phyloP scores from a whole-genome alignment of 2,797 vertebrate species.

The Chelon labrosus region DNA sequence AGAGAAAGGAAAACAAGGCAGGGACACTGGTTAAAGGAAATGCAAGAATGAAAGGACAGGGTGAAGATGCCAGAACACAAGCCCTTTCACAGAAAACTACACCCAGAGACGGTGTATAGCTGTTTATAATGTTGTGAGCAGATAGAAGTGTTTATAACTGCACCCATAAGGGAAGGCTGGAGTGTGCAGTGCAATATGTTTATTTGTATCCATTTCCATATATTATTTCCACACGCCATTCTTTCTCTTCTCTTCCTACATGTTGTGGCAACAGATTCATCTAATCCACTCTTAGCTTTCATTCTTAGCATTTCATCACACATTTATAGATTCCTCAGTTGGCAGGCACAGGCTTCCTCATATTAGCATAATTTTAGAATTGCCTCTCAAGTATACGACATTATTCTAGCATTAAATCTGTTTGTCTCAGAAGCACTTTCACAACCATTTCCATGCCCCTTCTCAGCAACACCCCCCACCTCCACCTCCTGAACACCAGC shows the following conservation, averaged over 20 bases:
- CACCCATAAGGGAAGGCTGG: too few species aligned
- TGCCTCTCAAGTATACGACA: constrained; percentile 35
- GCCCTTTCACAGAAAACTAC: too few species aligned
- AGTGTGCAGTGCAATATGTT: background rate
- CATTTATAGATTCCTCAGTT: constrained; percentile 31
- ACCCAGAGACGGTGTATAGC: too few species aligned
- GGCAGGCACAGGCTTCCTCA: constrained; percentile 5
- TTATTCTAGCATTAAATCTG: constrained; percentile 52
- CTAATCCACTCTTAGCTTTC: constrained; percentile 11
- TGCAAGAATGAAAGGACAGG: background rate
- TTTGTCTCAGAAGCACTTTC: constrained; percentile 42
- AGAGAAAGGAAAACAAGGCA: constrained; percentile 39
- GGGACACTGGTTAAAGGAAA: constrained; percentile 31
- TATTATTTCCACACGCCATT: background rate
- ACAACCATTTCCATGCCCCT: constrained; percentile 10
- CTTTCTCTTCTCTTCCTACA: background rate
- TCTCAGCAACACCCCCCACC: background rate
- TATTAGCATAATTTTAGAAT: constrained; percentile 32
- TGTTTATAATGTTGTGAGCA: too few species aligned
- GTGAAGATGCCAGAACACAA: background rate
- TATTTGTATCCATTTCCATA: background rate
- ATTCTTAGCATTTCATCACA: constrained; percentile 22
- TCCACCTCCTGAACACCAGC: constrained; percentile 45
- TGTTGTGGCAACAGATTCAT: constrained; percentile 7
- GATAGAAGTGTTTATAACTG: too few species aligned